Percentiles rank a stretch among this genome's conserved stretches.
Conservation (phyloP, 1,140 invertebrate species). For the Agrypnia vestita region DNA sequence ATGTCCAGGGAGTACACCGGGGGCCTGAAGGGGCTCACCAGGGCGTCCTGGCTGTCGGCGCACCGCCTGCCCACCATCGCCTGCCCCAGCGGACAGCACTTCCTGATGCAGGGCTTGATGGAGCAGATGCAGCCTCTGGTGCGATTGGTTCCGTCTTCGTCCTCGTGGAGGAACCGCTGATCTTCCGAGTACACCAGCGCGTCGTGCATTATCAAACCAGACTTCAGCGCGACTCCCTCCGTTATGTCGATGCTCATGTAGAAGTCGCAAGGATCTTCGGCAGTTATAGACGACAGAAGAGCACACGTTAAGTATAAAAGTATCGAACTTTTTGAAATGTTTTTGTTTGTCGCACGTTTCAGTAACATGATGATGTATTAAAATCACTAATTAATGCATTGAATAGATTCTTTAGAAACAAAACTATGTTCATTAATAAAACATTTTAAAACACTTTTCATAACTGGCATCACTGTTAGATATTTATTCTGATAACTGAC, state of each 20-base stretch:
- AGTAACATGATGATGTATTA: too few species aligned
- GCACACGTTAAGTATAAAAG: too few species aligned
- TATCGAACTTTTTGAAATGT: too few species aligned
- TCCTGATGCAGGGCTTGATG: slow-evolving; percentile 48
- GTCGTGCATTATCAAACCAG: slow-evolving; percentile 40
- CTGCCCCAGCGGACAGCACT: slow-evolving; percentile 54
- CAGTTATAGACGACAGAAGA: background rate
- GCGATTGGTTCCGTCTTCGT: background rate
- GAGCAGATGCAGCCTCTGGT: slow-evolving; percentile 49
- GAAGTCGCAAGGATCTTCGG: slow-evolving; percentile 38
- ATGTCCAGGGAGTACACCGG: slow-evolving; percentile 15
- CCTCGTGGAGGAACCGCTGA: slow-evolving; percentile 26
- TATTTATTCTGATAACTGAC: too few species aligned
- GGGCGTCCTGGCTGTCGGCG: slow-evolving; percentile 5
- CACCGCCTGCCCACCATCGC: slow-evolving; percentile 18
- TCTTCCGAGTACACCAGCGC: slow-evolving; percentile 30
- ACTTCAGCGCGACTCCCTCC: background rate
- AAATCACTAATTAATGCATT: too few species aligned
- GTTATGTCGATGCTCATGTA: slow-evolving; percentile 53
- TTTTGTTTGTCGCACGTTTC: too few species aligned
- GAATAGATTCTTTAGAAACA: too few species aligned
- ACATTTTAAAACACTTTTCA: too few species aligned
- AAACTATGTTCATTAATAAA: too few species aligned
- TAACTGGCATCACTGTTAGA: too few species aligned
- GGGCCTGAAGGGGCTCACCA: slow-evolving; percentile 48